These are phyloP conservation scores for Buathra laborator DNA, from an alignment of 2,888 invertebrate species.

Conservation along the genomic window DNA sequence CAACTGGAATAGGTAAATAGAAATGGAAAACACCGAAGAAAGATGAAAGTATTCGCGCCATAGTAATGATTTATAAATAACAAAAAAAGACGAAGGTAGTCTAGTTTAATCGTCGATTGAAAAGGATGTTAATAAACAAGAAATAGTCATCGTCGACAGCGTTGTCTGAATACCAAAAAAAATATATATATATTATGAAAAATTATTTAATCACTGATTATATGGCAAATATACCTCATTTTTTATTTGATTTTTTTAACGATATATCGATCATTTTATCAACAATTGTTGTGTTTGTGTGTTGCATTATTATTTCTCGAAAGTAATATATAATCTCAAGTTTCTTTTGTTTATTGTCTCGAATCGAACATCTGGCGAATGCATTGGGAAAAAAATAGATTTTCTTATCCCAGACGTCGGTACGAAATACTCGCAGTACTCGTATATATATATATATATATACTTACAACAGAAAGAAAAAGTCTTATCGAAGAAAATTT, in stretches of 20 bases:
- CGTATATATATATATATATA: background rate
- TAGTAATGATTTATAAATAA: slow-evolving; percentile 54
- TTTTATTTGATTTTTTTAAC: slow-evolving; percentile 22
- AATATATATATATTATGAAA: background rate
- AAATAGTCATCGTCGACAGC: slow-evolving; percentile 39
- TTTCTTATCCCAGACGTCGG: slow-evolving; percentile 8
- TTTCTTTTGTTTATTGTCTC: slow-evolving; percentile 53
- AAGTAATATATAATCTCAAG: slow-evolving; percentile 16
- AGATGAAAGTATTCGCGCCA: slow-evolving; percentile 21
- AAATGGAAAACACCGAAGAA: slow-evolving; percentile 10
- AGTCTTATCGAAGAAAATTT: slow-evolving; percentile 22
- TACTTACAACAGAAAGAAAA: background rate
- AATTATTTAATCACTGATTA: background rate
- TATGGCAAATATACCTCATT: slow-evolving; percentile 37
- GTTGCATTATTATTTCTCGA: background rate
- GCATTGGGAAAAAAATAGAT: slow-evolving; percentile 11
- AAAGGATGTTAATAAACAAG: slow-evolving; percentile 44
- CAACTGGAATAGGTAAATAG: slow-evolving; percentile 87
- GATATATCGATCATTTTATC: slow-evolving; percentile 29
- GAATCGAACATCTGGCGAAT: slow-evolving; percentile 21
- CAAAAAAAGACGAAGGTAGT: slow-evolving; percentile 23
- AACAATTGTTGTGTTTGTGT: slow-evolving; percentile 21
- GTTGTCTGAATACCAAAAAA: slow-evolving; percentile 30
- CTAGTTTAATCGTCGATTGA: slow-evolving; percentile 35
- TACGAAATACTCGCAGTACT: slow-evolving; percentile 27